Evolutionary conservation across 1,140 invertebrate species (phyloP).

Genomic region (Drosophila simulans): DNA sequence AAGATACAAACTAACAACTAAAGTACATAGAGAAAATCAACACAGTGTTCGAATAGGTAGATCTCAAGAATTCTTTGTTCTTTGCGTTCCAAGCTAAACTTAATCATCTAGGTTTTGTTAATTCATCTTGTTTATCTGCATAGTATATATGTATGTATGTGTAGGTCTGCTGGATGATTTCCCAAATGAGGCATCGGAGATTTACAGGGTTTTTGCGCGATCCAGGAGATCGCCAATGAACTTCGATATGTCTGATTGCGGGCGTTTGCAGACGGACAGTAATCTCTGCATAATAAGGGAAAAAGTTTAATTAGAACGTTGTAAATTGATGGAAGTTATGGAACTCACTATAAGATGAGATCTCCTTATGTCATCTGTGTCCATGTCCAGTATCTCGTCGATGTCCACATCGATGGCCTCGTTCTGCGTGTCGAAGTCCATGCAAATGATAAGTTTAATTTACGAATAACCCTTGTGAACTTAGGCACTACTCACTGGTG

Average conservation of each 20-base stretch:
- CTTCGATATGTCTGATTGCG: conserved; percentile 94
- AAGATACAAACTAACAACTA: conserved; percentile 30
- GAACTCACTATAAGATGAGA: conserved; percentile 91
- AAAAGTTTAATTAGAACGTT: not conserved
- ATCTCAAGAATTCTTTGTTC: conserved; percentile 58
- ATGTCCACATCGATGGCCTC: conserved; percentile 96
- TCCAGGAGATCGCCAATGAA: conserved; percentile 95
- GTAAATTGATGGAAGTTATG: not conserved
- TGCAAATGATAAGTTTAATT: not conserved
- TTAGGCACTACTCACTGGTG: conserved; percentile 87
- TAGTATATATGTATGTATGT: conserved; percentile 56
- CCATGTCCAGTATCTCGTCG: conserved; percentile 96
- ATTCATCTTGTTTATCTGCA: conserved; percentile 54
- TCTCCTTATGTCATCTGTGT: conserved; percentile 92
- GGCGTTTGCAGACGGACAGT: conserved; percentile 92
- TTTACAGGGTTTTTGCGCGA: conserved; percentile 93
- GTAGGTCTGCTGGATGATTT: conserved; percentile 61
- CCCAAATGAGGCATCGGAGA: conserved; percentile 10
- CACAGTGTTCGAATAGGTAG: conserved; percentile 28
- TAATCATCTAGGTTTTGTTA: conserved; percentile 53
- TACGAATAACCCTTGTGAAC: no score
- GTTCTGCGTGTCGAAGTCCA: conserved; percentile 11
- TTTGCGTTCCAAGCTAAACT: conserved; percentile 66
- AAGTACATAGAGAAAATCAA: conserved; percentile 27
- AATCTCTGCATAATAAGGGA: conserved; percentile 87